Evolutionary conservation across 53 echinoderm and acorn worm genomes (phyloP), one percentile per base, ranked within the genome.

Genomic region (Luidia sarsii): DNA sequence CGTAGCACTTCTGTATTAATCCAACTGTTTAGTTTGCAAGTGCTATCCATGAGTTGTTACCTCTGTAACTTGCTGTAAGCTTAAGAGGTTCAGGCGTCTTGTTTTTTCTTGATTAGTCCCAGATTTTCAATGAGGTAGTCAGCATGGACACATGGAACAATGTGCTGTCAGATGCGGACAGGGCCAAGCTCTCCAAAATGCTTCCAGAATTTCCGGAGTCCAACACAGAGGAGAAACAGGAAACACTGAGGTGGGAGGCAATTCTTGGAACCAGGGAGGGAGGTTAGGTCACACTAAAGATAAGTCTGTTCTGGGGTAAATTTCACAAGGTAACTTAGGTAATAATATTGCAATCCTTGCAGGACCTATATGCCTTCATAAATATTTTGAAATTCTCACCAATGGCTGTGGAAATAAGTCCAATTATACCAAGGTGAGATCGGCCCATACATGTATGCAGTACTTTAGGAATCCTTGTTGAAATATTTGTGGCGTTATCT

Each of bases 101-200:
- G 9, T 80, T 7, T 64, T 4, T 50, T 68, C 36, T 11, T 81
- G 41, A 41, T 57, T 13, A 93, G 93, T 48, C 87, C 2, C 39
- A 59, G 25, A 68, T 90, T 4, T 93, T 93, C 67, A 48, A 87
- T 19, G 70, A 83, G 37, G 84, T 93, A 2, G 51, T 93, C 54
- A 93, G 90, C 36, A 30, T 90, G 50, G 89, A 87, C 4, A 90
- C 90, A 1, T 93, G 93, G 93, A 69, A 83, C 41, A 65, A 65
- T 16, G 70, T 80, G 13, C 84, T 93, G 31, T 71, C 61, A 2
- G 66, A 77, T 0, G 82, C 87, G 22, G 89, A 93, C 29, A 79
- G 84, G 39, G 65, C 87, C 0, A 77, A 57, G 21, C 73, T 93
- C 29, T n/a, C 49, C 25, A 71, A 93, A 41, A 65, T 93, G 15